Evolutionary conservation across 2,113 vertebrate species (phyloP).

Genomic region (Greenwoodochromis staneri): DNA sequence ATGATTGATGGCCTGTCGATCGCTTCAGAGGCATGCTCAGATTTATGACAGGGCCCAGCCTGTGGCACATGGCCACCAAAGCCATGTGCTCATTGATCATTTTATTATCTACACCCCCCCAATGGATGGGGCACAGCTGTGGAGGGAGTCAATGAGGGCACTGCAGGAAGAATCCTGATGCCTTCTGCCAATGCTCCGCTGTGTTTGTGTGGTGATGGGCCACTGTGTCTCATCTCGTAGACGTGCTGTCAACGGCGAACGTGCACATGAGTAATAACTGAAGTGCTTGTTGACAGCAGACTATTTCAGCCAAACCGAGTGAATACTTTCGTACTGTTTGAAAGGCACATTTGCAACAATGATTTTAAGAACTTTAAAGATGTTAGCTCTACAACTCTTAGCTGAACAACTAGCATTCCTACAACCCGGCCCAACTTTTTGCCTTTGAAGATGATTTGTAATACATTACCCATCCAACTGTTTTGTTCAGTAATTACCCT

Average conservation of each 20-base stretch:
- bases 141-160: conserved; percentile 55
- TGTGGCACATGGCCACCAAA: conserved; percentile 22
- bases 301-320: background rate
- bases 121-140: conserved; percentile 59
- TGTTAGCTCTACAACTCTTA: background rate
- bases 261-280: background rate
- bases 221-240: conserved; percentile 7
- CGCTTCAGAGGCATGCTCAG: conserved; percentile 49
- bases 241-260: background rate
- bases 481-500: conserved; percentile 48
- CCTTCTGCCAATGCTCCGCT: conserved; percentile 36
- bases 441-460: conserved; percentile 7
- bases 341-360: background rate
- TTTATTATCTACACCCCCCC: conserved; percentile 40
- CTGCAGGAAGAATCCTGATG: conserved; percentile 37
- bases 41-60: conserved; percentile 53
- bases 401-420: background rate
- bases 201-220: conserved; percentile 7
- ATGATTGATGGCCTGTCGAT: conserved; percentile 65
- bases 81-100: conserved; percentile 52
- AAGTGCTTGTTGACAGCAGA: background rate
- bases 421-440: background rate
- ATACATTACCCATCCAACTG: conserved; percentile 20
- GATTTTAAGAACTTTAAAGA: background rate
- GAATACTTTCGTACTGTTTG: background rate